A percentile compares a stretch with the other conserved stretches of the same genome.
phyloP scores from a whole-genome alignment of 1,140 invertebrate genomes.

The Heliconius hermathena region DNA sequence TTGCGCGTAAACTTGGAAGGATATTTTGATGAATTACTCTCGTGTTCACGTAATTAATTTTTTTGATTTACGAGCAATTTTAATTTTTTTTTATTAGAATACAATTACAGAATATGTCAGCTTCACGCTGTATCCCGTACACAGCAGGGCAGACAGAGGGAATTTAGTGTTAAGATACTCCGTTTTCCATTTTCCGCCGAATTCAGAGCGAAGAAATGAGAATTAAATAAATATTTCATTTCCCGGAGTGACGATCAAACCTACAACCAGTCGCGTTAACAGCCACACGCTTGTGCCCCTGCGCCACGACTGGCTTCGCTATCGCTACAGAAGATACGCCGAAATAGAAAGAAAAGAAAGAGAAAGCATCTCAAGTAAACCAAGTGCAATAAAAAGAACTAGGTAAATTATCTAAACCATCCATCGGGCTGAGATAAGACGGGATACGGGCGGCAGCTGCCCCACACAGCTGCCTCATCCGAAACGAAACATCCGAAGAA shows the following conservation, averaged over 20 bases:
- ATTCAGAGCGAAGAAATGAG: no score
- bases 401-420: conserved; percentile 58
- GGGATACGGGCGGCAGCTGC: conserved; percentile 66
- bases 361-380: conserved; percentile 13
- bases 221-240: no score
- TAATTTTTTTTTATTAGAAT: background rate
- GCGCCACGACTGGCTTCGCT: no score
- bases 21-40: conserved; percentile 15
- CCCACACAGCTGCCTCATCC: conserved; percentile 62
- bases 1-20: background rate
- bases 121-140: no score
- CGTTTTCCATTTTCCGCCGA: no score
- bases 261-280: no score
- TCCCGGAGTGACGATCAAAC: no score
- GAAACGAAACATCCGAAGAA: conserved; percentile 39
- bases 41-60: background rate
- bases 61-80: no score
- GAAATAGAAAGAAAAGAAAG: background rate
- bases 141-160: no score
- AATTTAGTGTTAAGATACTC: no score
- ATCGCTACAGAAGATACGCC: background rate
- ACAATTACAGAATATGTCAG: background rate
- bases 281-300: no score
- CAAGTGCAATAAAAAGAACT: conserved; percentile 45
- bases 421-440: conserved; percentile 63